A percentile compares a stretch with the other conserved stretches of the same genome.
phyloP scores from a whole-genome alignment of 2,797 vertebrate genomes.

The Poeciliopsis infans region DNA sequence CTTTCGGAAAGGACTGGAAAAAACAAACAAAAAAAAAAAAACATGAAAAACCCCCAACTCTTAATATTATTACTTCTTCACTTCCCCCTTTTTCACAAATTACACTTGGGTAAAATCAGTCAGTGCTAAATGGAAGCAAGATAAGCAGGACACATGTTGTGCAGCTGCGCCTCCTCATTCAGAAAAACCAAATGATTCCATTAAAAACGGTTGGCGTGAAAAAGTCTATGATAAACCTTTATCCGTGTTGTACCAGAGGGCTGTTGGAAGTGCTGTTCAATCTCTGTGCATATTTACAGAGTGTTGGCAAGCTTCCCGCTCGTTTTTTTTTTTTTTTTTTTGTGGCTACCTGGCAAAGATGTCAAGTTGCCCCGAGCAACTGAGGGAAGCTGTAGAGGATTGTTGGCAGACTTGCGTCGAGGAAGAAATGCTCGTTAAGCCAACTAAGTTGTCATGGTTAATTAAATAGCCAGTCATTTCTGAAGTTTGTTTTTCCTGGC shows the following conservation, averaged over 20 bases:
- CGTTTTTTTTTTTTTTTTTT: constrained; percentile 27
- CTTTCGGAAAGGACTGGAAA: too few relatives aligned
- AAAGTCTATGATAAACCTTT: constrained; percentile 58
- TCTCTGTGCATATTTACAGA: constrained; percentile 65
- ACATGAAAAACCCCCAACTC: background rate
- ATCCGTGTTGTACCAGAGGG: constrained; percentile 42
- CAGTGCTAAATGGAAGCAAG: background rate
- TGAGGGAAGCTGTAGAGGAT: constrained; percentile 51
- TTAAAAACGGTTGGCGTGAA: constrained; percentile 59
- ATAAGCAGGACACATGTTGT: constrained; percentile 45
- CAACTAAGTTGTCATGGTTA: constrained; percentile 62
- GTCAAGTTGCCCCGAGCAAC: constrained; percentile 70
- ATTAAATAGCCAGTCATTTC: constrained; percentile 66
- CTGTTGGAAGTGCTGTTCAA: constrained; percentile 56
- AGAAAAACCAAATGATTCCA: constrained; percentile 38
- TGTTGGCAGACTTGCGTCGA: constrained; percentile 44
- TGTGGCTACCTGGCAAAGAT: constrained; percentile 66
- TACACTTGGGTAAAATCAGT: background rate
- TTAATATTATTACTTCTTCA: background rate
- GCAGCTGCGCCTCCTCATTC: constrained; percentile 53
- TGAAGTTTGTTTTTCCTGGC: constrained; percentile 60
- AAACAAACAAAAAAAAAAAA: background rate
- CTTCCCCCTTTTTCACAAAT: background rate
- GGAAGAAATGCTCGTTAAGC: constrained; percentile 65
- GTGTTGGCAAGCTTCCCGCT: constrained; percentile 53